Evolutionary conservation across 2,888 invertebrate genomes (phyloP).

Genomic region (Kuschelorhynchus macadamiae): DNA sequence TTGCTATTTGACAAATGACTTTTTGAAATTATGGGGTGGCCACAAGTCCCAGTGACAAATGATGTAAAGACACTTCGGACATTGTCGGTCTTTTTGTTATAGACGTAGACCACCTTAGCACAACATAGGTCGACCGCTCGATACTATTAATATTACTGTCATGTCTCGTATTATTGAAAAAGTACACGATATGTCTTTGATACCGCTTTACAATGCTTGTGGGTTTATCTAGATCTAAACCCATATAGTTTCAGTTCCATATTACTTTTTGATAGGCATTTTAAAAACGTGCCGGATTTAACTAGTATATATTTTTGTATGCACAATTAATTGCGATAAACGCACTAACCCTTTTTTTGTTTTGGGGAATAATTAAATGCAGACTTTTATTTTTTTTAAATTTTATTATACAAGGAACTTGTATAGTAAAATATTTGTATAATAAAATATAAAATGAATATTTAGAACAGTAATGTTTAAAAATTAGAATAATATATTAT

Average conservation of each 20-base stretch:
- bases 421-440: too few relatives aligned
- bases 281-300: slow-evolving; percentile 7
- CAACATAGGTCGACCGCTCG: slow-evolving; percentile 57
- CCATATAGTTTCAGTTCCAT: slow-evolving; percentile 28
- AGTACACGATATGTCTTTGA: slow-evolving; percentile 56
- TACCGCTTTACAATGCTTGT: slow-evolving; percentile 53
- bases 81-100: slow-evolving; percentile 61
- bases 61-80: slow-evolving; percentile 66
- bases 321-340: too few relatives aligned
- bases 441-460: too few relatives aligned
- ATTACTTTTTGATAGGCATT: slow-evolving; percentile 28
- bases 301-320: too few relatives aligned
- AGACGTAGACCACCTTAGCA: slow-evolving; percentile 65
- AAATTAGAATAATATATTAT: too few relatives aligned
- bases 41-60: slow-evolving; percentile 67
- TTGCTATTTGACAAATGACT: slow-evolving; percentile 68
- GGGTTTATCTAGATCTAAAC: slow-evolving; percentile 50
- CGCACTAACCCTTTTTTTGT: too few relatives aligned
- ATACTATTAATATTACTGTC: slow-evolving; percentile 62
- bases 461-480: too few relatives aligned
- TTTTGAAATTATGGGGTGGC: slow-evolving; percentile 67
- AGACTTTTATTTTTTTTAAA: too few relatives aligned
- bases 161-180: slow-evolving; percentile 58
- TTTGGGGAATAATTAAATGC: too few relatives aligned
- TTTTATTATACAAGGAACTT: too few relatives aligned